These are phyloP conservation scores for Astreopora myriophthalma DNA, from an alignment of 64 coral and sea anemone genomes.

Conservation along the genomic window DNA sequence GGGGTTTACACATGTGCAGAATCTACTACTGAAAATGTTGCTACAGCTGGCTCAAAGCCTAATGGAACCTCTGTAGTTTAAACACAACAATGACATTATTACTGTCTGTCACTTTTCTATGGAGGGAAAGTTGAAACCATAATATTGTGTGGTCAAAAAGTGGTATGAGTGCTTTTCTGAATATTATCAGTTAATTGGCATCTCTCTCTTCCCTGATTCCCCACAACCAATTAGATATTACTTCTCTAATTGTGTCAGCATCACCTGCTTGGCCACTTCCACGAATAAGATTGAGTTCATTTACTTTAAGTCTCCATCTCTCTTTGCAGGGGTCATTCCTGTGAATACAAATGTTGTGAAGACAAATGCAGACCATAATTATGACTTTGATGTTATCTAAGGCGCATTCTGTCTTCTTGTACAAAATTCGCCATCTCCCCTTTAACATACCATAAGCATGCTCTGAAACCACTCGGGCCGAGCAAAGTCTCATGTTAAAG, in stretches of 20 bases:
- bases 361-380: constrained; percentile 57
- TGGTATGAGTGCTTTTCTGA: not conserved
- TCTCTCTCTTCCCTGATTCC: constrained; percentile 4
- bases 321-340: constrained; percentile 37
- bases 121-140: too few species aligned
- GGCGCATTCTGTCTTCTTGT: too few species aligned
- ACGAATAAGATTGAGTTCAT: constrained; percentile 29
- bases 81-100: too few species aligned
- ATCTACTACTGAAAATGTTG: too few species aligned
- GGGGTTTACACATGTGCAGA: too few species aligned
- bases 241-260: not conserved
- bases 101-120: too few species aligned
- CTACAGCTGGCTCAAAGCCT: too few species aligned
- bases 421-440: constrained; percentile 58
- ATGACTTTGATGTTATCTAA: not conserved
- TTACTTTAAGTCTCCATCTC: constrained; percentile 35
- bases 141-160: too few species aligned
- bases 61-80: too few species aligned
- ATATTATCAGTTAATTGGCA: not conserved
- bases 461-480: constrained; percentile 30
- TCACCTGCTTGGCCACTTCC: not conserved
- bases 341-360: constrained; percentile 49
- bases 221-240: constrained; percentile 15
- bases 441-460: constrained; percentile 65
- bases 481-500: constrained; percentile 37